These are phyloP conservation scores for Nothobranchius furzeri DNA, from an alignment of 2,113 vertebrate genomes.

Conservation along the genomic window DNA sequence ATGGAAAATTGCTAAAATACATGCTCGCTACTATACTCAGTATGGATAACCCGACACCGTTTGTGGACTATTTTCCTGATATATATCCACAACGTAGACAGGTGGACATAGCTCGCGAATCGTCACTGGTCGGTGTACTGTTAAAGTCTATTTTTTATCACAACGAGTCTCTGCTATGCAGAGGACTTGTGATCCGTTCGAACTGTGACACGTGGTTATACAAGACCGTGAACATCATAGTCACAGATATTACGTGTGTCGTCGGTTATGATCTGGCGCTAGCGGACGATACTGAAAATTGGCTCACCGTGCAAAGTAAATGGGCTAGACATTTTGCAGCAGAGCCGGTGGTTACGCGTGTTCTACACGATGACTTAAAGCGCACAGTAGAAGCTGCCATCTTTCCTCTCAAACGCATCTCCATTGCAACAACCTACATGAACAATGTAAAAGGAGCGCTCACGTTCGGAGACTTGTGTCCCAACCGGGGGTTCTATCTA, in stretches of 20 bases:
- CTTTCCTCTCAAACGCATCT: background rate
- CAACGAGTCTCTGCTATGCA: slow-evolving; percentile 3
- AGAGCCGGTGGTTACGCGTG: background rate
- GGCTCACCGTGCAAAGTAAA: fast-evolving
- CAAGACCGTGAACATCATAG: background rate
- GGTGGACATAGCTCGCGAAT: too few species aligned
- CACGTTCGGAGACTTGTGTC: slow-evolving; percentile 11
- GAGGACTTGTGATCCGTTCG: background rate
- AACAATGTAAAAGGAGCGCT: background rate
- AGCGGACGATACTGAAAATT: background rate
- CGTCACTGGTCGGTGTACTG: background rate
- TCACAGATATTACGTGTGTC: background rate
- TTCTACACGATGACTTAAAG: slow-evolving; percentile 1
- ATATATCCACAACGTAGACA: too few species aligned
- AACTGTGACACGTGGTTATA: fast-evolving
- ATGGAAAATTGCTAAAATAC: too few species aligned
- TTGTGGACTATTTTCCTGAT: too few species aligned
- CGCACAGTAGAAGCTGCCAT: background rate
- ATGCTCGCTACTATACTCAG: too few species aligned
- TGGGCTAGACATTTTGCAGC: background rate
- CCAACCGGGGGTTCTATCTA: background rate
- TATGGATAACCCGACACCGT: too few species aligned
- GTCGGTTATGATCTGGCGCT: slow-evolving; percentile 7
- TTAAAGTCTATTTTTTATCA: slow-evolving; percentile 8
- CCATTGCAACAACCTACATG: background rate